These are phyloP conservation scores for Vollenhovia emeryi DNA, from an alignment of 1,140 invertebrate species.

Conservation along the genomic window DNA sequence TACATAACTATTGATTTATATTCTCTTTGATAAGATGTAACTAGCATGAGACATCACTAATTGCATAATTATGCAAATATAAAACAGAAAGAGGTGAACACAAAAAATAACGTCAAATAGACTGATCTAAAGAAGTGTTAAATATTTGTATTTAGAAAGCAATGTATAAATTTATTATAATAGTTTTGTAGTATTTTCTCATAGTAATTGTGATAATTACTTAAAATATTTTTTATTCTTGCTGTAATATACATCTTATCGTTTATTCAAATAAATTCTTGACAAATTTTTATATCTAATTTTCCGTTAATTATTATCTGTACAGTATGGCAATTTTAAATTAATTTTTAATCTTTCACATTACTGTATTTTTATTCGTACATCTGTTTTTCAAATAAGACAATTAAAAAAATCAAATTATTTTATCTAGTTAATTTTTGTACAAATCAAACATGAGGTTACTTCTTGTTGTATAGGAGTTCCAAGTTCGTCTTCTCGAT, in stretches of 20 bases:
- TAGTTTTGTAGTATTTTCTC: neutral
- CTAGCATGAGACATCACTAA: neutral
- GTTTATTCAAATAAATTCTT: neutral
- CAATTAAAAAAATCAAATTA: neutral
- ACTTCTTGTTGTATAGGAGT: slow-evolving; percentile 71
- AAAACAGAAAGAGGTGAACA: neutral
- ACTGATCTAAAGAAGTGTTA: neutral
- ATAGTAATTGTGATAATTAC: neutral
- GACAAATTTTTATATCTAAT: neutral
- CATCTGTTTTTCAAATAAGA: neutral
- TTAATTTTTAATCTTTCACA: neutral
- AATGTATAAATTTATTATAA: neutral
- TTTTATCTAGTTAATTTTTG: neutral
- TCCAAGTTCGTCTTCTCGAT: slow-evolving; percentile 76
- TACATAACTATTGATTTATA: neutral
- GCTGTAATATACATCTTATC: neutral
- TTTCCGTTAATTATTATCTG: neutral
- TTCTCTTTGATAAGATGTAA: neutral
- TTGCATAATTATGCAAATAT: neutral
- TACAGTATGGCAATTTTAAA: neutral
- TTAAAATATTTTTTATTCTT: neutral
- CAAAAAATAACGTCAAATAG: neutral
- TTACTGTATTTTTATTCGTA: neutral
- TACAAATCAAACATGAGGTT: neutral
- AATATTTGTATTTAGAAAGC: neutral